Percentiles rank a stretch among this genome's conserved stretches.
These are phyloP conservation scores for Mobula hypostoma DNA, from an alignment of 2,113 vertebrate genomes.

Conservation along the genomic window DNA sequence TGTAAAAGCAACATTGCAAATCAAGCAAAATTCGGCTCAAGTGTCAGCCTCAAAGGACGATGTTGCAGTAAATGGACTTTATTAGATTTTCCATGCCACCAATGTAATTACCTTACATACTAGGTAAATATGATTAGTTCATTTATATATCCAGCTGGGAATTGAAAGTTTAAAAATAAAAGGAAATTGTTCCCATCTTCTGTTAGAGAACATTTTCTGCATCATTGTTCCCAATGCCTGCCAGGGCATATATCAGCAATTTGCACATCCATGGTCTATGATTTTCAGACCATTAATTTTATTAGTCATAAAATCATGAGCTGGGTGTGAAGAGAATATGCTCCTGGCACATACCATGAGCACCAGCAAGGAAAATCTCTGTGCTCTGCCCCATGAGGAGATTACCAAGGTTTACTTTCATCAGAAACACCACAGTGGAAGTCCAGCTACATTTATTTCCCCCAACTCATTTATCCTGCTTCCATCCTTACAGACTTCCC, in stretches of 20 bases:
- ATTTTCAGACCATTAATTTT: conserved; percentile 34
- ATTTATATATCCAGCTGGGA: conserved; percentile 13
- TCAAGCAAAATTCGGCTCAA: conserved; percentile 22
- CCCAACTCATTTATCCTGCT: neutral
- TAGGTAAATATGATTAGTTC: conserved; percentile 21
- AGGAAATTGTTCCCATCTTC: neutral
- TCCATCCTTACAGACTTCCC: neutral
- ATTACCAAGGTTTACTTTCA: neutral
- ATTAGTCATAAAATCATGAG: neutral
- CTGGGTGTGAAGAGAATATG: neutral
- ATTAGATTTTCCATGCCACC: conserved; percentile 29
- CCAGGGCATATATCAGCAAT: conserved; percentile 5
- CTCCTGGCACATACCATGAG: neutral
- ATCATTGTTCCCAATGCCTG: neutral
- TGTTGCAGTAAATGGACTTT: conserved; percentile 6
- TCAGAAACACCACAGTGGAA: neutral
- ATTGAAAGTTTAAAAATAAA: conserved; percentile 23
- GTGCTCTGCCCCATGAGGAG: neutral
- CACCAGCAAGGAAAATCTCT: neutral
- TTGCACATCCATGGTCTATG: neutral
- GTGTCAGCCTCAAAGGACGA: neutral
- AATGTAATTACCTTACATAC: conserved; percentile 26
- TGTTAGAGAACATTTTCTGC: conserved; percentile 5
- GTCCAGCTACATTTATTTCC: neutral
- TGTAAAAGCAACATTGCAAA: neutral